Evolutionary conservation across 2,888 invertebrate species (phyloP), one percentile per base, ranked within the genome.

Genomic region (Rhopalosiphum nymphaeae): DNA sequence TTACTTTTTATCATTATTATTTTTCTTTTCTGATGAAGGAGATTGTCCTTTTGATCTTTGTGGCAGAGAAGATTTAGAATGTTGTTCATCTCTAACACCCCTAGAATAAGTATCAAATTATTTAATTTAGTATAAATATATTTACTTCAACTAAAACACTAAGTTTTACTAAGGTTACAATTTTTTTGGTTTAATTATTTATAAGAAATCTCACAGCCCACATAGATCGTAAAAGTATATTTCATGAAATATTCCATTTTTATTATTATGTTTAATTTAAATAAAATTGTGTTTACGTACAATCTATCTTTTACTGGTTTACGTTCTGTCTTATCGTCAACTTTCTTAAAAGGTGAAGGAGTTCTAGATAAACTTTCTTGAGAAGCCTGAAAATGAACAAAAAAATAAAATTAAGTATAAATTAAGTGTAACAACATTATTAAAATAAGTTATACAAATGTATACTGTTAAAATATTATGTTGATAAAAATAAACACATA

Each of bases 271-370:
- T 46, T 46, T 46, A 46, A 46, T 46, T 46, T 5, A 46, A 46
- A 46, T 46, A 46, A 61, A 61, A 13, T 56, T 78, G 3, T 36
- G 0, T 78, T 26, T 53, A 94, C 53, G 42, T 53, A 94, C 94
- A 94, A 46, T 94, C 90, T 91, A 85, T 94, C 94, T 67, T 94
- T 94, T 42, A 91, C 67, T 36, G 94, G 86, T 91, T 94, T 93
- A 46, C 93, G 89, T 21, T 93, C 93, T 85, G 36, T 7, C 13
- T 93, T 94, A 7, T 91, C 97, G 95, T 97, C 96, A 95, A 97
- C 97, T 95, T 97, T 97, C 95, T 98, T 97, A 96, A 98, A 98
- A 87, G 98, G 98, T 36, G 98, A 98, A 29, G 98, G 98, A 0
- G 98, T 98, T 95, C 98, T 97, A n/a, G 98, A 98, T 87, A 98